Base-by-base conservation (phyloP, 2,797 vertebrate genomes). In the Lagodon rhomboides region DNA sequence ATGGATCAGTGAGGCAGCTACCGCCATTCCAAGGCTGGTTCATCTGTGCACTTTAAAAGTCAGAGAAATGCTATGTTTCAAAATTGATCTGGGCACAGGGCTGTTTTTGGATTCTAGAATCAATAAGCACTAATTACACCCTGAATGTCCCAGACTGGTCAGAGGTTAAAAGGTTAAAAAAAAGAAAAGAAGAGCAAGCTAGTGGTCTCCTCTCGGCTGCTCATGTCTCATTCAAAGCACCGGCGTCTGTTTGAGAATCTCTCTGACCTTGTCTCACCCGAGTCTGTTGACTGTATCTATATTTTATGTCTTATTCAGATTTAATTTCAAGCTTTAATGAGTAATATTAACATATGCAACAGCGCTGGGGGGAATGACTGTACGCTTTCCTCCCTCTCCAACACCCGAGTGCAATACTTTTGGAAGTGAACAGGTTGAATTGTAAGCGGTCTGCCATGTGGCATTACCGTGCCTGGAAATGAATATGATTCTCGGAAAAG, bases 71-170 rank as follows among this genome's bases (percentile, higher is more conserved):
- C 22, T 11, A 5, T 7, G 59, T 3, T 61, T 63, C 50, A 50
- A 27, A 20, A 73, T 63, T 0, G 23, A 66, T 27, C 12, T 22
- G 70, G 43, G 5, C 44, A 34, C 58, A 34, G 0, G 0, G 41
- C 12, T 18, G 3, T 43, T 54, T 34, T 25, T 11, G 18, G n/a
- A 61, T 75, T 84, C 76, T 76, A 72, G n/a, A 58, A 77, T 84
- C 76, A 73, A 72, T 66, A 61, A 34, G n/a, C 55, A 34, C 53
- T 76, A 80, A 85, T 89, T 84, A 76, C 53, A 76, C 59, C 1
- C 18, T 49, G 58, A 49, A 61, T 50, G 20, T 70, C 23, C 2
- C 20, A n/a, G 20, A 30, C 43, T 16, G 27, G 12, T 70, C 27
- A 15, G 0, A 51, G 64, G 72, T 62, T 54, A 38, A 71, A 59